Base-by-base conservation (phyloP, 1,140 invertebrate species). In the Drosophila pandora region DNA sequence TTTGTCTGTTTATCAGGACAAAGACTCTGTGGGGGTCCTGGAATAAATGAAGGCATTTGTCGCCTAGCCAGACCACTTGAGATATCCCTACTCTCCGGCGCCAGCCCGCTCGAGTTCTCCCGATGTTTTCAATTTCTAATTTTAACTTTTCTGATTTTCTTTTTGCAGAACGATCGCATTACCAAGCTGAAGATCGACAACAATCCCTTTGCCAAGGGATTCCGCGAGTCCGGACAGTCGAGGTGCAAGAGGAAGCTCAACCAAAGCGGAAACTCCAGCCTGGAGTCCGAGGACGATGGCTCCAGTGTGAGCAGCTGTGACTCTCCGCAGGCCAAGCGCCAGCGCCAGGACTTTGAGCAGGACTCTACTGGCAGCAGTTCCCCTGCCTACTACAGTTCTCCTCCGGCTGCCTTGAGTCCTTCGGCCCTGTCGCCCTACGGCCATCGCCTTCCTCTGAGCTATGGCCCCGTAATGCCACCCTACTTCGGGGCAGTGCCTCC, bases 121-220 rank as follows among this genome's bases (percentile, higher is more conserved):
- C 12, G 21, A 7, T 45, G 25, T 47, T 28, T 70, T 49, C 13
- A 3, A 23, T 84, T 88, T 76, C 71, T 47, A 82, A 70, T 92
- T 92, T 90, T 47, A 8, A 7, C 6, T 28, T 28, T 7, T 43
- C n/a, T 43, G 39, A 47, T 93, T 89, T 39, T 47, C 3, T 23
- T 0, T 10, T 73, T 84, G 25, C 93, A 97, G 94, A 97, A 97
- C 81, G 95, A 96, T 73, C 94, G 95, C 91, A 98, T 99, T 72
- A 98, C 97, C 1, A 95, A 97, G 82, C 90, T 99, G 69, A 99
- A 99, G 91, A 98, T 99, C 68, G 95, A 98, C 90, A 95, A 98
- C 91, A 99, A 99, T 92, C 97, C 97, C 0, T 99, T 98, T 92
- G 97, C 98, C 1, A 98, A 98, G 93, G 98, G 97, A 0, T 99